A percentile compares a stretch with the other conserved stretches of the same genome.
These are phyloP conservation scores for Sebastes itinus DNA, from an alignment of 2,797 vertebrate species.

Conservation along the genomic window DNA sequence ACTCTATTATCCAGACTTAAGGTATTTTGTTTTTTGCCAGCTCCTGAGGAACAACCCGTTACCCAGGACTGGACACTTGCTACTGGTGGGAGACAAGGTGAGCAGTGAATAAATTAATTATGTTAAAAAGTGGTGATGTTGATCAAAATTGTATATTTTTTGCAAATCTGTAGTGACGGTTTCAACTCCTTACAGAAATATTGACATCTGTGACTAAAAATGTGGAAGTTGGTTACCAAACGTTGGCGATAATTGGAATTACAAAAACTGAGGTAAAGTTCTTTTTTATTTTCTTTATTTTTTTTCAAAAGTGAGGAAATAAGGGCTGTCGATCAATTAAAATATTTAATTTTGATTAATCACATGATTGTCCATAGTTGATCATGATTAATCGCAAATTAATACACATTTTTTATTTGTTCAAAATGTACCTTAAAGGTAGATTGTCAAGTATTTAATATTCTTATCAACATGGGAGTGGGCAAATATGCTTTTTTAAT, in stretches of 20 bases:
- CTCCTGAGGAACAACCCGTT: slow-evolving; percentile 8
- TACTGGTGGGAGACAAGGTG: neutral
- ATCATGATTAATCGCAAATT: too few species aligned
- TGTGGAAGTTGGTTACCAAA: neutral
- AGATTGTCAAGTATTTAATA: too few species aligned
- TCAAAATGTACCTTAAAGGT: too few species aligned
- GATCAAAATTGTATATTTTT: neutral
- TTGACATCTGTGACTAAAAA: neutral
- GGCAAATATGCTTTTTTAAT: too few species aligned
- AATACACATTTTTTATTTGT: too few species aligned
- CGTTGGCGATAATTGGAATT: neutral
- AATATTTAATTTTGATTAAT: too few species aligned
- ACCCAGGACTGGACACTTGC: neutral
- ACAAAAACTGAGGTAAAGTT: slow-evolving; percentile 14
- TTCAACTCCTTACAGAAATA: slow-evolving; percentile 28
- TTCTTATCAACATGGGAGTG: too few species aligned
- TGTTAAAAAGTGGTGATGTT: neutral
- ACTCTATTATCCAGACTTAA: neutral
- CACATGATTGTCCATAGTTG: too few species aligned
- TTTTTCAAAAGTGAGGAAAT: neutral
- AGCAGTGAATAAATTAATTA: neutral
- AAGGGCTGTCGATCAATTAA: too few species aligned
- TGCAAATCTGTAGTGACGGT: neutral
- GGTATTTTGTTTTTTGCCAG: neutral
- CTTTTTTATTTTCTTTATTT: neutral